Percentiles rank a stretch among this genome's conserved stretches.
phyloP scores from a whole-genome alignment of 2,888 invertebrate genomes.

The Zygothrica quintamaculata region DNA sequence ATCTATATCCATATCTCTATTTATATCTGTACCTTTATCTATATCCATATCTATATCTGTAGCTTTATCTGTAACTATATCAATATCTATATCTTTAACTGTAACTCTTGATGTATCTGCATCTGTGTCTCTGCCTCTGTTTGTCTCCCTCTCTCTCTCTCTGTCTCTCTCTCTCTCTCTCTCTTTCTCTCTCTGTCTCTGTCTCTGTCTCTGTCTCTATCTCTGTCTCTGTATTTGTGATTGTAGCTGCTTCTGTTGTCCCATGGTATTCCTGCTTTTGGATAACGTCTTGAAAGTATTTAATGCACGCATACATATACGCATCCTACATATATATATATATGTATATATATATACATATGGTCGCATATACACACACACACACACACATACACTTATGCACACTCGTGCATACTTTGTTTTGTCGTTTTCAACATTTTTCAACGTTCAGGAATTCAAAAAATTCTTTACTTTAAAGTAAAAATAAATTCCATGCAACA shows the following conservation, averaged over 20 bases:
- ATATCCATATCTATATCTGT: slow-evolving; percentile 6
- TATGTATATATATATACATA: slow-evolving; percentile 9
- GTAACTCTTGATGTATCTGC: background rate
- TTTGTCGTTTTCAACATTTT: slow-evolving; percentile 77
- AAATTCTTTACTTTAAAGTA: slow-evolving; percentile 79
- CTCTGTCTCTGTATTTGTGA: slow-evolving; percentile 9
- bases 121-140: no score
- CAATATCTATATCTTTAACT: slow-evolving; percentile 6
- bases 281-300: slow-evolving; percentile 60
- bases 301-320: slow-evolving; percentile 37
- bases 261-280: slow-evolving; percentile 44
- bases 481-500: slow-evolving; percentile 79
- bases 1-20: slow-evolving; percentile 22
- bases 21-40: slow-evolving; percentile 15
- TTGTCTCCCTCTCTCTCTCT: slow-evolving; percentile 18
- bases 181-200: slow-evolving; percentile 8
- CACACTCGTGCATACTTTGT: slow-evolving; percentile 63
- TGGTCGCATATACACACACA: slow-evolving; percentile 16
- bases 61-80: slow-evolving; percentile 10
- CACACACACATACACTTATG: slow-evolving; percentile 15
- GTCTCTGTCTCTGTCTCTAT: slow-evolving; percentile 10
- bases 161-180: slow-evolving; percentile 13
- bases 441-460: slow-evolving; percentile 77
- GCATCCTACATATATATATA: background rate
- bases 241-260: slow-evolving; percentile 5